Conservation (phyloP, 2,888 invertebrate genomes). For the Rhagophthalmus giganteus region DNA sequence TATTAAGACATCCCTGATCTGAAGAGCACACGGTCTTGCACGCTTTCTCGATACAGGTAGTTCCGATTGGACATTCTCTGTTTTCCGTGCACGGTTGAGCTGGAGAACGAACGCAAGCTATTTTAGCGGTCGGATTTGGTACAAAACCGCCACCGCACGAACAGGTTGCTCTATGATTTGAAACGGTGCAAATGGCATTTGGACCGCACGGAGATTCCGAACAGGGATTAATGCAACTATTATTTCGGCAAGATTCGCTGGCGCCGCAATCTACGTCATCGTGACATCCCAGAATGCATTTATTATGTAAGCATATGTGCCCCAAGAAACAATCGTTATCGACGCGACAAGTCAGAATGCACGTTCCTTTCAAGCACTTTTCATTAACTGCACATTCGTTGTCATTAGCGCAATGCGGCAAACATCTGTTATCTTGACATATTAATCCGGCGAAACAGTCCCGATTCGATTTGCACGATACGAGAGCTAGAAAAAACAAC, state of each 20-base stretch:
- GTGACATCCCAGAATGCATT: slow-evolving; percentile 84
- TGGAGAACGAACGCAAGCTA: slow-evolving; percentile 84
- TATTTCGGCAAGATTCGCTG: slow-evolving; percentile 78
- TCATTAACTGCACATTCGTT: slow-evolving; percentile 88
- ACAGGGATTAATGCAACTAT: slow-evolving; percentile 81
- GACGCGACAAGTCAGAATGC: slow-evolving; percentile 86
- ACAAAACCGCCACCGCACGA: slow-evolving; percentile 78
- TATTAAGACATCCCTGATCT: slow-evolving; percentile 76
- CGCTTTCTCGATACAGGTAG: slow-evolving; percentile 71
- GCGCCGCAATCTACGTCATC: slow-evolving; percentile 85
- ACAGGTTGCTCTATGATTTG: slow-evolving; percentile 80
- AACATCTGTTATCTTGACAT: slow-evolving; percentile 82
- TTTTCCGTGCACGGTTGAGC: slow-evolving; percentile 75
- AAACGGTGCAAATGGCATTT: slow-evolving; percentile 78
- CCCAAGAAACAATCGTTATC: slow-evolving; percentile 92
- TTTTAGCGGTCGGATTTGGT: slow-evolving; percentile 84
- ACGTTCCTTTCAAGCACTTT: slow-evolving; percentile 80
- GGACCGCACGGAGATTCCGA: slow-evolving; percentile 79
- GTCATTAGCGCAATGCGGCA: slow-evolving; percentile 74
- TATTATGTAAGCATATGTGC: slow-evolving; percentile 83
- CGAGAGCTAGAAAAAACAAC: no score
- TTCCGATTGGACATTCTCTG: slow-evolving; percentile 71
- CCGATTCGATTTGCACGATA: slow-evolving; percentile 69
- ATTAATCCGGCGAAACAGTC: slow-evolving; percentile 74
- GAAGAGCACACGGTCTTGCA: slow-evolving; percentile 80